Conservation (phyloP, 2,113 vertebrate genomes). For the Gallinago paraguaiae region DNA sequence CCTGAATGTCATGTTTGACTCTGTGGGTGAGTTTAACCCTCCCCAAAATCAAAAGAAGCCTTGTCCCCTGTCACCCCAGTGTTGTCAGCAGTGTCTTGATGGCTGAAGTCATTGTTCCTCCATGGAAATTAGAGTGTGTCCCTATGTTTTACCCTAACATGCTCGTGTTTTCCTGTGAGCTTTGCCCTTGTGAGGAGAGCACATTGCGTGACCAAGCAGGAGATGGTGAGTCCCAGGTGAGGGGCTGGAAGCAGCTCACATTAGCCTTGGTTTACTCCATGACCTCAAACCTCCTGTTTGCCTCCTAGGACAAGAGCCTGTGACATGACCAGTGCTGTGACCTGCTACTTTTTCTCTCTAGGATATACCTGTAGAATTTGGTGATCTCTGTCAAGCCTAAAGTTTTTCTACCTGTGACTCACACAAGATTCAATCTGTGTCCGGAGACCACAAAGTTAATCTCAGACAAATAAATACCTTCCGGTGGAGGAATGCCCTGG, state of each 20-base stretch:
- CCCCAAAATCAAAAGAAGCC: neutral
- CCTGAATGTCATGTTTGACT: neutral
- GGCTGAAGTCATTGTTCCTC: neutral
- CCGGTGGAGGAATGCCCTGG: neutral
- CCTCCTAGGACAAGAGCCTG: neutral
- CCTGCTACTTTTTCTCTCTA: neutral
- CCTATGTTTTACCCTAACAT: neutral
- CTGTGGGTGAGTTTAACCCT: neutral
- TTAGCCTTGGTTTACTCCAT: rapidly evolving
- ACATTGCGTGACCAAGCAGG: neutral
- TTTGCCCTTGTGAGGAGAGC: neutral
- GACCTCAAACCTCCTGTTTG: rapidly evolving
- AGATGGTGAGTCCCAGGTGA: neutral
- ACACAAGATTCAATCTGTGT: neutral
- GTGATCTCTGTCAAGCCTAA: neutral
- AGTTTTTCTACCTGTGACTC: neutral
- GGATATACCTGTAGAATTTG: neutral
- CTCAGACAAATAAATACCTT: neutral
- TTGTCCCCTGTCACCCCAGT: neutral
- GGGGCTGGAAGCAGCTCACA: neutral
- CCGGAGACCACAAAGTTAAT: neutral
- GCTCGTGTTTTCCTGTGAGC: neutral
- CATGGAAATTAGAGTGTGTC: neutral
- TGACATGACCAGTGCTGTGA: neutral
- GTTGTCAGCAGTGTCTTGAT: rapidly evolving